These are phyloP conservation scores for Hylaeus anthracinus DNA, from an alignment of 1,140 invertebrate species.

Conservation along the genomic window DNA sequence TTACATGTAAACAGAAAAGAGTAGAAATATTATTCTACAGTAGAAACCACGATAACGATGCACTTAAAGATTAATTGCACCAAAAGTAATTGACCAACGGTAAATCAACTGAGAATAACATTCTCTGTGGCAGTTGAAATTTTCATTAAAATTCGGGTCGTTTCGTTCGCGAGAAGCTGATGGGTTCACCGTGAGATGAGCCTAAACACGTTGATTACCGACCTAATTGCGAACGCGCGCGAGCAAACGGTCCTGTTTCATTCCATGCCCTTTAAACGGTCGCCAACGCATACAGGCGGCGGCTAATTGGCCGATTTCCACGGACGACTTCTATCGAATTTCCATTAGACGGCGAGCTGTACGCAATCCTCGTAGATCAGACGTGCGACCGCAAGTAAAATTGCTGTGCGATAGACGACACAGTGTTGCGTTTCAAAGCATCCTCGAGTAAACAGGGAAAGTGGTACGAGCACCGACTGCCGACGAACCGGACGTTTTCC, in stretches of 20 bases:
- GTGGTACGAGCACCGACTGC: slow-evolving; percentile 53
- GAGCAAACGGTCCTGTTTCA: slow-evolving; percentile 9
- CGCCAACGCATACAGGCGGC: neutral
- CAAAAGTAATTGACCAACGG: too few relatives aligned
- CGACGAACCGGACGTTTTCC: slow-evolving; percentile 49
- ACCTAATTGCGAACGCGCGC: slow-evolving; percentile 31
- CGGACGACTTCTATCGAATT: slow-evolving; percentile 38
- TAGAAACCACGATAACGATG: too few relatives aligned
- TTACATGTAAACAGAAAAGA: too few relatives aligned
- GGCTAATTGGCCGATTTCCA: slow-evolving; percentile 45
- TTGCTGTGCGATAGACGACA: neutral
- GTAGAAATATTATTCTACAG: too few relatives aligned
- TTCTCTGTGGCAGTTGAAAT: too few relatives aligned
- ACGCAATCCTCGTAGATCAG: slow-evolving; percentile 40
- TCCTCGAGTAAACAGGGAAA: slow-evolving; percentile 43
- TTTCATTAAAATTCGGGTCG: too few relatives aligned
- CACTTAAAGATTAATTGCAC: too few relatives aligned
- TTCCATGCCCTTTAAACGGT: slow-evolving; percentile 28
- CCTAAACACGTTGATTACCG: slow-evolving; percentile 30
- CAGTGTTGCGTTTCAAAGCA: slow-evolving; percentile 25
- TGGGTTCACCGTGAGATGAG: too few relatives aligned
- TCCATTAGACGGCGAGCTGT: slow-evolving; percentile 19
- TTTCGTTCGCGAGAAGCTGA: too few relatives aligned
- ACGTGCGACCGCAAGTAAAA: slow-evolving; percentile 41
- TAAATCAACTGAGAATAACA: too few relatives aligned